Conservation (phyloP, 2,888 invertebrate species). For the Pelosia muscerda region DNA sequence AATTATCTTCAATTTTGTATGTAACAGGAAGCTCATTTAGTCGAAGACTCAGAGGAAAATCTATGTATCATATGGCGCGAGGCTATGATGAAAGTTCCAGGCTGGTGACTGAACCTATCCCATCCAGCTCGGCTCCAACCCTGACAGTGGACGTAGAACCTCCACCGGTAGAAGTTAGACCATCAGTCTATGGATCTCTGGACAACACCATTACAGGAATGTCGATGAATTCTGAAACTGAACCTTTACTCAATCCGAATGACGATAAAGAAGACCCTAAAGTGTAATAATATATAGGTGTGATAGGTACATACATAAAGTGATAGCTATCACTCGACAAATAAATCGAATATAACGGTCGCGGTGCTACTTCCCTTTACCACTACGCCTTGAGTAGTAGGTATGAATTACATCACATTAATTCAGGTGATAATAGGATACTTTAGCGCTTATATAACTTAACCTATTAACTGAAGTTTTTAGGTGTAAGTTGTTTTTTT, state of each 20-base stretch:
- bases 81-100: constrained; percentile 88
- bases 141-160: constrained; percentile 65
- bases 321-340: constrained; percentile 22
- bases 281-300: constrained; percentile 56
- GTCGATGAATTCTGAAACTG: constrained; percentile 67
- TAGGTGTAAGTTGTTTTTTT: constrained; percentile 28
- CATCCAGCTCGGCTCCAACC: constrained; percentile 76
- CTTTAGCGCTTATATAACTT: constrained; percentile 20
- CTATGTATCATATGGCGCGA: constrained; percentile 91
- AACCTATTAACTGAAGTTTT: constrained; percentile 13
- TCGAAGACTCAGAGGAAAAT: constrained; percentile 91
- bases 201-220: constrained; percentile 67
- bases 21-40: constrained; percentile 90
- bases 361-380: constrained; percentile 18
- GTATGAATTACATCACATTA: constrained; percentile 25
- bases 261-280: constrained; percentile 59
- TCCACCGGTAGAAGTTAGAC: constrained; percentile 67
- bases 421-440: constrained; percentile 29
- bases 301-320: constrained; percentile 19
- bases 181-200: constrained; percentile 76
- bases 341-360: constrained; percentile 24
- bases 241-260: constrained; percentile 65
- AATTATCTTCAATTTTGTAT: neutral
- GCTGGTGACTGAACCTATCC: constrained; percentile 68
- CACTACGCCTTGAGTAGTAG: constrained; percentile 5